Base-by-base conservation (phyloP, 1,140 invertebrate species). In the Vanessa tameamea region DNA sequence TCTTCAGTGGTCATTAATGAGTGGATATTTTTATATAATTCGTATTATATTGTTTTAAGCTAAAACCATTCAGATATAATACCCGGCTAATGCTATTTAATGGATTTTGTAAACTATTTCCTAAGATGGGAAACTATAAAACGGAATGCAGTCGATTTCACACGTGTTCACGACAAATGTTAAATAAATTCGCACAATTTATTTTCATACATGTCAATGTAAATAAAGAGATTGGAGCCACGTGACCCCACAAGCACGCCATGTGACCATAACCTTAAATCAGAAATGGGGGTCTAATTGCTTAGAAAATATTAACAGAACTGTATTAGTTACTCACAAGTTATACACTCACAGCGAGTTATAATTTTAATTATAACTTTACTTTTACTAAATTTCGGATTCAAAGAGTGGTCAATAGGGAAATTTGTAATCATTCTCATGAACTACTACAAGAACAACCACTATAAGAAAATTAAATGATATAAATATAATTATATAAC, bases 231-330 rank as follows among this genome's bases (percentile, higher is more conserved):
- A 90, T 88, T 87, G 85, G 79, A 69, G 85, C 83, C 86, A 87
- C 89, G 88, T 89, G 89, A 90, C 88, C 87, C 83, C 76, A 75
- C 82, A 78, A 79, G 82, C 84, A 83, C 82, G 78, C 71, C 78
- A 72, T 76, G 76, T 69, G 84, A 77, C 84, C 86, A 89, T 89
- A 87, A 90, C 86, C 87, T 84, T 88, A 89, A 91, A 91, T 90
- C 89, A 91, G 84, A 83, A 82, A 89, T 82, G 82, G 84, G 82
- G 85, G 80, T 84, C 88, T 90, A 91, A 91, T 91, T 91, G 88
- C 85, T 86, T 77, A 85, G 83, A 90, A 89, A 87, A 91, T 87
- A 89, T 88, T 88, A 88, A 83, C 87, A 72, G 81, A 82, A 81
- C 75, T 82, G 81, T 81, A 78, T 72, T 68, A 69, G 37, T 37